Conservation (phyloP, 2,888 invertebrate genomes). For the Athetis lepigone region DNA sequence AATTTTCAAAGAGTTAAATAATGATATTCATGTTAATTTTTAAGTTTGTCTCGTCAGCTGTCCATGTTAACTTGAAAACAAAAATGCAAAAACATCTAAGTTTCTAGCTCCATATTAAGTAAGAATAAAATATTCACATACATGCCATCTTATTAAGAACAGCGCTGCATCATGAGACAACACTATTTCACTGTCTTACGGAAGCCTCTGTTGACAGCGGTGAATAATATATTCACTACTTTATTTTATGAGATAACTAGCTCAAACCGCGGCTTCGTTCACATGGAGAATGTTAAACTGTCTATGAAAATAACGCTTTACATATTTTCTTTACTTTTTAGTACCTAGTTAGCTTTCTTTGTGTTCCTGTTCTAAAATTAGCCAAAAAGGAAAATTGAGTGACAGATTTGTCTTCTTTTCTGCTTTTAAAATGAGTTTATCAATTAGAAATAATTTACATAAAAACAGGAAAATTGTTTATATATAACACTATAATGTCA, state of each 20-base stretch:
- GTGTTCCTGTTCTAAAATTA: no score
- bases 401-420: no score
- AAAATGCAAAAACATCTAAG: no score
- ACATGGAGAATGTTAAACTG: not conserved
- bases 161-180: constrained; percentile 1
- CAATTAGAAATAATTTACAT: not conserved
- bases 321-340: not conserved
- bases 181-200: constrained; percentile 39
- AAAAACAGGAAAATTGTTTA: not conserved
- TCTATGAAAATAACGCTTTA: not conserved
- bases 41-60: no score
- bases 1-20: no score
- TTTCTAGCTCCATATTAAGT: no score
- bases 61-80: no score
- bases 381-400: no score
- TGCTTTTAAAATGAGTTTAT: not conserved
- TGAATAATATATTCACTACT: constrained; percentile 47
- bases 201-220: constrained; percentile 36
- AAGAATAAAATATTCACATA: not conserved
- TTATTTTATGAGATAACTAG: constrained; percentile 38
- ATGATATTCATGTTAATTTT: no score
- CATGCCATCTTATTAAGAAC: constrained; percentile 11
- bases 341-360: not conserved
- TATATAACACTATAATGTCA: no score
- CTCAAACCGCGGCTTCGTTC: not conserved